phyloP scores from a whole-genome alignment of 2,113 vertebrate species.

The Saimiri boliviensis region DNA sequence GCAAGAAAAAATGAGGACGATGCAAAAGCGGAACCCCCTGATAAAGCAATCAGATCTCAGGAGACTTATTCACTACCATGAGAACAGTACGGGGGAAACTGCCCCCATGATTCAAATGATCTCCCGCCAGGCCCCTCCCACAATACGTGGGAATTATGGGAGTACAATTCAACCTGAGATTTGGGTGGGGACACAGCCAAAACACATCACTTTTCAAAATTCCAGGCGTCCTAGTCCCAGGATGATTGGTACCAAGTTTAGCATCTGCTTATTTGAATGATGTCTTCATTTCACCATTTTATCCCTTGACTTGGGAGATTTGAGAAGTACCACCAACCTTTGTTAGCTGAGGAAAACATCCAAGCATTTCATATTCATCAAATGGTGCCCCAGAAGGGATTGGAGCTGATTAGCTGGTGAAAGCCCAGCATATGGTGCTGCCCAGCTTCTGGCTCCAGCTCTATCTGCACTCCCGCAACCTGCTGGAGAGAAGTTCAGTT shows the following conservation, averaged over 20 bases:
- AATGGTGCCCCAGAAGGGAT: conserved; percentile 62
- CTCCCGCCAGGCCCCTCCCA: too few relatives aligned
- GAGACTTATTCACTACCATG: too few relatives aligned
- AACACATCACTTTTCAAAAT: neutral
- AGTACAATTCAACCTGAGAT: too few relatives aligned
- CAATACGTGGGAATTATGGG: too few relatives aligned
- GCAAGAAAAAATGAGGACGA: too few relatives aligned
- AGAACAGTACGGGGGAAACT: too few relatives aligned
- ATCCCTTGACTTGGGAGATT: neutral
- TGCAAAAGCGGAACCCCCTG: too few relatives aligned
- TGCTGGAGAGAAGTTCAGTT: conserved; percentile 30
- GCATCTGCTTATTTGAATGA: neutral
- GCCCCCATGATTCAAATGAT: too few relatives aligned
- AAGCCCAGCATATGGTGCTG: conserved; percentile 60
- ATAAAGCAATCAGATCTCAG: too few relatives aligned
- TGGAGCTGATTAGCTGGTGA: conserved; percentile 60
- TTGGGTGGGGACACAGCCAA: too few relatives aligned
- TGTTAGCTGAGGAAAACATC: conserved; percentile 66
- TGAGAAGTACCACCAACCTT: neutral
- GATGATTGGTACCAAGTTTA: neutral
- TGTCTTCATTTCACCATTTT: neutral
- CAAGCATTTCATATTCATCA: conserved; percentile 21
- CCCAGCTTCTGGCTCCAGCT: conserved; percentile 15
- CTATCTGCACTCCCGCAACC: conserved; percentile 57
- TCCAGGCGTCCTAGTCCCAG: neutral